A percentile compares a stretch with the other conserved stretches of the same genome.
Evolutionary conservation across 2,797 vertebrate species (phyloP).

Genomic region (Poecilia velifera): DNA sequence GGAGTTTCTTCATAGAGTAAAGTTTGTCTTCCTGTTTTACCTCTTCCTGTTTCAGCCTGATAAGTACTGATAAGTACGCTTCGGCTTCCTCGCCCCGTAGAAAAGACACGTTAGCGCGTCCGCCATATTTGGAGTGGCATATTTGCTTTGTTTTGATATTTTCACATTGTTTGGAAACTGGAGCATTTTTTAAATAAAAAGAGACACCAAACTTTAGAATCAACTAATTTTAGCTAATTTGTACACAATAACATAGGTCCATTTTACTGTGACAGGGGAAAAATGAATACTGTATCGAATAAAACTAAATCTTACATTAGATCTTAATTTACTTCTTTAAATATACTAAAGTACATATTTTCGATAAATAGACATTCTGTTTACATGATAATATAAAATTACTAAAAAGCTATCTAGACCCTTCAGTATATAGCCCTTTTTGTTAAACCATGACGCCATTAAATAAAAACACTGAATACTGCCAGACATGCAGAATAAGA

Average conservation of each 20-base stretch:
- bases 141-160: neutral
- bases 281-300: neutral
- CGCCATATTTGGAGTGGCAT: neutral
- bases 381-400: no score
- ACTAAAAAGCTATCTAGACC: no score
- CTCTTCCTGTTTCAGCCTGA: slow-evolving; percentile 31
- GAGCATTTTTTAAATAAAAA: neutral
- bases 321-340: neutral
- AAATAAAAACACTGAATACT: no score
- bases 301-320: neutral
- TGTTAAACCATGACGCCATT: no score
- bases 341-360: neutral
- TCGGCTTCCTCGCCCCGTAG: neutral
- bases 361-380: no score
- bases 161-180: neutral
- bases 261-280: neutral
- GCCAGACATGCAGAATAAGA: no score
- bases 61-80: neutral
- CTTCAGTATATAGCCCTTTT: no score
- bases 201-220: neutral
- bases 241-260: neutral
- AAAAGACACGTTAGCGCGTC: neutral
- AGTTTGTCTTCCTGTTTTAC: slow-evolving; percentile 14
- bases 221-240: neutral
- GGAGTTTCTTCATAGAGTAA: neutral